Evolutionary conservation across 2,113 vertebrate genomes (phyloP).

Genomic region (Sciurus niger): DNA sequence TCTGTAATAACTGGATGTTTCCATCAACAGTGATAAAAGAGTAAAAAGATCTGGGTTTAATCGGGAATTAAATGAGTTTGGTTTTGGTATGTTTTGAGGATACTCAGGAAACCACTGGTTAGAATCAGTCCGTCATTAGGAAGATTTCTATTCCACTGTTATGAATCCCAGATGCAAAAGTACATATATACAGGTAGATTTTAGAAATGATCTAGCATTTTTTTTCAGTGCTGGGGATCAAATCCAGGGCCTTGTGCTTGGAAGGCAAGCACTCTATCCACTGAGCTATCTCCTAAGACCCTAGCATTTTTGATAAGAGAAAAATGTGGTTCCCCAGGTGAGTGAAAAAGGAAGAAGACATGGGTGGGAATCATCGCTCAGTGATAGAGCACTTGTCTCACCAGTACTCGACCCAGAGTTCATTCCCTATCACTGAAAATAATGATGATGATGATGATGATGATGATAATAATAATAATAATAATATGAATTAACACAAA

Average conservation of each 20-base stretch:
- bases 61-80: neutral
- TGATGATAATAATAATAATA: neutral
- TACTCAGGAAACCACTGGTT: neutral
- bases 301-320: neutral
- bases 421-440: neutral
- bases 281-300: too few species aligned
- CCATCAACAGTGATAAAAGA: neutral
- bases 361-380: neutral
- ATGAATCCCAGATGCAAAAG: neutral
- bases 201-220: conserved; percentile 11
- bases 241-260: too few species aligned
- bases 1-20: neutral
- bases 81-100: neutral
- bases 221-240: neutral
- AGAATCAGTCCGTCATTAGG: neutral
- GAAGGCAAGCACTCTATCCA: too few species aligned
- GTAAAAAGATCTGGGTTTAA: neutral
- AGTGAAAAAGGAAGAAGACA: neutral
- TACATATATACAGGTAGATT: neutral
- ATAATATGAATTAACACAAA: neutral
- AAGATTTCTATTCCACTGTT: conserved; percentile 32
- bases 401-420: neutral
- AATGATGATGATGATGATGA: neutral
- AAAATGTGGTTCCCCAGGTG: neutral
- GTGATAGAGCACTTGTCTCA: neutral